Evolutionary conservation across 2,888 invertebrate genomes (phyloP).

Genomic region (Drosophila austrosaltans): DNA sequence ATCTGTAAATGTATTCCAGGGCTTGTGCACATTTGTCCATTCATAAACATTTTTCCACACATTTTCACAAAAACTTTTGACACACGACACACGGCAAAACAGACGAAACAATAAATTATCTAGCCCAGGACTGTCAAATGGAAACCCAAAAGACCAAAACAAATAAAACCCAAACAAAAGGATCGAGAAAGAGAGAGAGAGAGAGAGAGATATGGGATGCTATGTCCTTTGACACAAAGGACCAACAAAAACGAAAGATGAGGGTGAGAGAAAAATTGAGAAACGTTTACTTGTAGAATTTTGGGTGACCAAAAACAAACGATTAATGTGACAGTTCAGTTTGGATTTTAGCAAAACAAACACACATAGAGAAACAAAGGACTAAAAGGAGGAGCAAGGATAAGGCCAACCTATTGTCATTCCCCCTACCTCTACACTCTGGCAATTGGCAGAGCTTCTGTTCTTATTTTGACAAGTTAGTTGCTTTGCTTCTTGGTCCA

Average conservation of each 20-base stretch:
- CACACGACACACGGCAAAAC: conserved; percentile 71
- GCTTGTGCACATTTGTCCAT: conserved; percentile 60
- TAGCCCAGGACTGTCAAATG: conserved; percentile 58
- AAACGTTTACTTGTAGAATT: conserved; percentile 70
- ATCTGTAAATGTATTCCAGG: conserved; percentile 23
- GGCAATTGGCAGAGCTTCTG: conserved; percentile 6
- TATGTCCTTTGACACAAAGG: conserved; percentile 55
- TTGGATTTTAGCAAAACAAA: conserved; percentile 32
- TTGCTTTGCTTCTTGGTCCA: conserved; percentile 61
- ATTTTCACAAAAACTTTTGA: conserved; percentile 66
- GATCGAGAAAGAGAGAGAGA: conserved; percentile 40
- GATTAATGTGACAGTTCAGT: conserved; percentile 81
- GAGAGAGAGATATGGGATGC: conserved; percentile 41
- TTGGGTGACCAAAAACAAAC: conserved; percentile 77
- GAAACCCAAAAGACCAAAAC: conserved; percentile 69
- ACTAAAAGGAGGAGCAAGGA: conserved; percentile 2
- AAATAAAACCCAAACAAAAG: conserved; percentile 59
- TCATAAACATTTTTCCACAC: conserved; percentile 71
- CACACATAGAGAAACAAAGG: conserved; percentile 33
- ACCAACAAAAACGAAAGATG: conserved; percentile 28
- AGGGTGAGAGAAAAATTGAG: conserved; percentile 47
- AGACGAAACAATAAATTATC: conserved; percentile 71
- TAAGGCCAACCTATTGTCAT: conserved; percentile 8
- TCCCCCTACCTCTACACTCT: not conserved
- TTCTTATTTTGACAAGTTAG: conserved; percentile 64